These are phyloP conservation scores for Pelecanoides urinatrix DNA, from an alignment of 2,113 vertebrate species.

Conservation along the genomic window DNA sequence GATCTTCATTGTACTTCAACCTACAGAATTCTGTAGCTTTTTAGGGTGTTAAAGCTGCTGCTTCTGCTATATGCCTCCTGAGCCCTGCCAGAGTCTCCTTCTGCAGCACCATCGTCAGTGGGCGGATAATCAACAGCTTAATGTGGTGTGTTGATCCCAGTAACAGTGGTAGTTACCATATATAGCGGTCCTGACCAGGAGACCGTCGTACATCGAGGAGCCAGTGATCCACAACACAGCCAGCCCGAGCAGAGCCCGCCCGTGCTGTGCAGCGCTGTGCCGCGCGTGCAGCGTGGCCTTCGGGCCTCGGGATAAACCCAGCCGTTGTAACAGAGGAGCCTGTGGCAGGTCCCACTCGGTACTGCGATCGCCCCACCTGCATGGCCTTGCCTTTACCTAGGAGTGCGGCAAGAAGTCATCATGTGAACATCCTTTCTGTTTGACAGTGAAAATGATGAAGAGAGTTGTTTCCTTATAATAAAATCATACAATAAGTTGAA, in stretches of 20 bases:
- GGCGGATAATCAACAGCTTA: rapidly evolving
- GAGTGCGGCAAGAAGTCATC: not conserved
- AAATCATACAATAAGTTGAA: not conserved
- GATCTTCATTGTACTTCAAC: not conserved
- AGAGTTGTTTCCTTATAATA: rapidly evolving
- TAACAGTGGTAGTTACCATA: not conserved
- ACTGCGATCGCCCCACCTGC: no score
- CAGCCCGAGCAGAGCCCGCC: rapidly evolving
- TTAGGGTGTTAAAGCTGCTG: not conserved
- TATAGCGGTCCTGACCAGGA: not conserved
- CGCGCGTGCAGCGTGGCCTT: not conserved
- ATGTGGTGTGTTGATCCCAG: not conserved
- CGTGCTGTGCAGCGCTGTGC: not conserved
- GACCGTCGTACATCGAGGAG: rapidly evolving
- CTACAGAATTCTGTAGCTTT: not conserved
- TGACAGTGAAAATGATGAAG: not conserved
- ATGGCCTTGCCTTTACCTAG: not conserved
- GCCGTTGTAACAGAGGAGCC: rapidly evolving
- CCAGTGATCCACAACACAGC: not conserved
- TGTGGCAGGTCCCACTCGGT: not conserved
- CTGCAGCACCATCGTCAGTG: not conserved
- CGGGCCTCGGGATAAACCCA: not conserved
- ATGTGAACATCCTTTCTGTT: not conserved
- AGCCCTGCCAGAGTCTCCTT: not conserved
- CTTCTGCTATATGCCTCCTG: not conserved